These are phyloP conservation scores for Oxyteleia sp. DNA, from an alignment of 2,888 invertebrate genomes.

Conservation along the genomic window DNA sequence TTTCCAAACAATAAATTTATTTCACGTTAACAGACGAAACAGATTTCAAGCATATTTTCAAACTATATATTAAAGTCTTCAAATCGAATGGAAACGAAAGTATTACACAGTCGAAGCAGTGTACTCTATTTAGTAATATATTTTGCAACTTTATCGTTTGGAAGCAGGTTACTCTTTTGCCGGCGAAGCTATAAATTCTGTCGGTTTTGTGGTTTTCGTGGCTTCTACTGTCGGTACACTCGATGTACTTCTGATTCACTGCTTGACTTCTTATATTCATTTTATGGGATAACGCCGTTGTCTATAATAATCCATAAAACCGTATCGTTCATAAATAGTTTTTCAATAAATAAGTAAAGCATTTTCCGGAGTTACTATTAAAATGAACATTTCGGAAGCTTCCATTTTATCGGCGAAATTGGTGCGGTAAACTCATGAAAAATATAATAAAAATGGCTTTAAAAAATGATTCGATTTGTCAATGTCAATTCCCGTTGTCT, in stretches of 20 bases:
- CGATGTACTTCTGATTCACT: conserved; percentile 45
- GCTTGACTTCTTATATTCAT: conserved; percentile 27
- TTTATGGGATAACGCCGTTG: conserved; percentile 26
- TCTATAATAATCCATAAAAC: conserved; percentile 30
- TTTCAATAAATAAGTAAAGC: conserved; percentile 29
- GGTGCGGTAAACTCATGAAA: no score
- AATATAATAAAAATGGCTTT: no score
- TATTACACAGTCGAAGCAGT: conserved; percentile 52
- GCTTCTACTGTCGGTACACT: conserved; percentile 57
- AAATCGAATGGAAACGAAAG: conserved; percentile 34
- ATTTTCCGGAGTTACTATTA: neutral
- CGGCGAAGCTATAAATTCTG: conserved; percentile 76
- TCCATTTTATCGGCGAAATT: no score
- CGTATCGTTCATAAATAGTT: conserved; percentile 10
- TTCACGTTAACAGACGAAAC: neutral
- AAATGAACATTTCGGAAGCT: neutral
- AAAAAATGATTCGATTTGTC: no score
- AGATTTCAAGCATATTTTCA: conserved; percentile 1
- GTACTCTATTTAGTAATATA: conserved; percentile 72
- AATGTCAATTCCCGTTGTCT: no score
- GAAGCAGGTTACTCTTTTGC: conserved; percentile 76
- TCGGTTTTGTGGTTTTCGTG: conserved; percentile 65
- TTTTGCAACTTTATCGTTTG: conserved; percentile 77
- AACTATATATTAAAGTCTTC: conserved; percentile 12
- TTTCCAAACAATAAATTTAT: no score